A percentile compares a stretch with the other conserved stretches of the same genome.
phyloP scores from a whole-genome alignment of 1,140 invertebrate species.

The Paraescarpia echinospica region DNA sequence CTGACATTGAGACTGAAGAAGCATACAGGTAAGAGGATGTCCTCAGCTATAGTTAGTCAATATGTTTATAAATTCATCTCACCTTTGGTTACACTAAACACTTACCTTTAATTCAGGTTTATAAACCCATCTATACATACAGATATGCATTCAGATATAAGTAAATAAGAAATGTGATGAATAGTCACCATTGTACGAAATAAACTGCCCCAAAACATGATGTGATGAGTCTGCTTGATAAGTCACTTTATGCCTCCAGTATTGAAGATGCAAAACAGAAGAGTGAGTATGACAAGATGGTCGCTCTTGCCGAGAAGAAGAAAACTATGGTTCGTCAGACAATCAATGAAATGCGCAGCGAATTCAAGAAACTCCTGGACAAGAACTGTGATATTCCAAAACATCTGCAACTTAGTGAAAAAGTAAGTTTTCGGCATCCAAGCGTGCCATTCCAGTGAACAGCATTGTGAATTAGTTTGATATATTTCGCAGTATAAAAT shows the following conservation, averaged over 20 bases:
- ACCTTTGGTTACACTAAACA: neutral
- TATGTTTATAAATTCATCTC: neutral
- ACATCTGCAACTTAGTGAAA: slow-evolving; percentile 47
- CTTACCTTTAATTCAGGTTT: neutral
- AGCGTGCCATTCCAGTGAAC: neutral
- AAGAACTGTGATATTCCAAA: slow-evolving; percentile 52
- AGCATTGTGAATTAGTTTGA: neutral
- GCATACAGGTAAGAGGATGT: slow-evolving; percentile 52
- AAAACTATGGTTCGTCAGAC: slow-evolving; percentile 55
- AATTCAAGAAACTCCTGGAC: slow-evolving; percentile 53
- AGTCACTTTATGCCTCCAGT: slow-evolving; percentile 52
- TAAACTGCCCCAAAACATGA: neutral
- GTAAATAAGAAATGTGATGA: neutral
- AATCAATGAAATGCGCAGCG: slow-evolving; percentile 50
- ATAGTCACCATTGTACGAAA: neutral
- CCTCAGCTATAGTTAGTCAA: neutral
- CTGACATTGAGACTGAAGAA: slow-evolving; percentile 66
- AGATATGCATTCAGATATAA: neutral
- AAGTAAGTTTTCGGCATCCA: slow-evolving; percentile 38
- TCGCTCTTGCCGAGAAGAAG: slow-evolving; percentile 63
- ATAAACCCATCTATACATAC: neutral
- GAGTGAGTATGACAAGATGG: slow-evolving; percentile 64
- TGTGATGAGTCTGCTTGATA: neutral
- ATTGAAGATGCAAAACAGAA: slow-evolving; percentile 71
- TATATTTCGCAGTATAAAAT: too few relatives aligned